Evolutionary conservation across 2,888 invertebrate species (phyloP).

Genomic region (Drosophila conformis): DNA sequence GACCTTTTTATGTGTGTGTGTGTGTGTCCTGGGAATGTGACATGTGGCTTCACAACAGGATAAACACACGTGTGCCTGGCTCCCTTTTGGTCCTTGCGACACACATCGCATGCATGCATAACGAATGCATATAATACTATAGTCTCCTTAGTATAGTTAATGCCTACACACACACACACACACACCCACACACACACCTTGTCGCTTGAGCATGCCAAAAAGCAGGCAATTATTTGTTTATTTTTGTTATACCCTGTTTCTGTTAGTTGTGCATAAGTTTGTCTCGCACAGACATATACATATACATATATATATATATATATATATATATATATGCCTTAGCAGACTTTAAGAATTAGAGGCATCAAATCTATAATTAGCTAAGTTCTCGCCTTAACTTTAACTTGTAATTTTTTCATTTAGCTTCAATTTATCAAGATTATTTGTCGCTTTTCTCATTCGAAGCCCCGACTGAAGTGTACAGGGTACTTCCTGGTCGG

Average conservation of each 20-base stretch:
- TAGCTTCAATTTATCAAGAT: not conserved
- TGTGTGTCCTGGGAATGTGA: slow-evolving; percentile 42
- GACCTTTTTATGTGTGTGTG: slow-evolving; percentile 49
- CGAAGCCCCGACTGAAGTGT: not conserved
- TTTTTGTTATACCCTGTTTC: not conserved
- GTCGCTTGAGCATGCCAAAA: not conserved
- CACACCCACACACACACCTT: not conserved
- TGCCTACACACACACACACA: slow-evolving; percentile 5
- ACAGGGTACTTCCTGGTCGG: not conserved
- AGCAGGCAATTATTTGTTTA: slow-evolving; percentile 22
- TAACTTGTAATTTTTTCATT: not conserved
- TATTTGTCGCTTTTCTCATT: not conserved
- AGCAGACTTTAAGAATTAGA: not conserved
- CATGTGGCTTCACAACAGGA: slow-evolving; percentile 34
- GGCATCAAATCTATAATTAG: not conserved
- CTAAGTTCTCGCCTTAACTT: not conserved
- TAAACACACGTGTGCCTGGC: slow-evolving; percentile 12
- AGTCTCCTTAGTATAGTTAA: slow-evolving; percentile 52
- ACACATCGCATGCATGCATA: slow-evolving; percentile 59
- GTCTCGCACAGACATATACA: not conserved
- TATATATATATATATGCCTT: not conserved
- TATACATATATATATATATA: too few species aligned
- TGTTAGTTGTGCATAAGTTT: not conserved
- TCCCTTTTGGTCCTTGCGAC: slow-evolving; percentile 13
- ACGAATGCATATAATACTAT: slow-evolving; percentile 48